These are phyloP conservation scores for Trichonephila inaurata DNA, from an alignment of 1,140 invertebrate genomes.

Conservation along the genomic window DNA sequence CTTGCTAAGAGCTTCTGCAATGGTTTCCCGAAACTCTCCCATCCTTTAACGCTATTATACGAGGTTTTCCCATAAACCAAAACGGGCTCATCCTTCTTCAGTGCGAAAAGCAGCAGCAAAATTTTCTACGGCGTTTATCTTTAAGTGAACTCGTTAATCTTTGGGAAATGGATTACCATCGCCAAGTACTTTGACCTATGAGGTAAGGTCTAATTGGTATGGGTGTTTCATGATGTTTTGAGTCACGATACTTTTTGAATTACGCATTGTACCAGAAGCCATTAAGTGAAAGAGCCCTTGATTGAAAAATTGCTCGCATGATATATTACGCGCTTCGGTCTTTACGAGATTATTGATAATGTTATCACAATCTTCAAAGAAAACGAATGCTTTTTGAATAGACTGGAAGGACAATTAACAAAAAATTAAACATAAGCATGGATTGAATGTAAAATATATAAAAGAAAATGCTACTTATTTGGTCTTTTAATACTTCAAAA, in stretches of 20 bases:
- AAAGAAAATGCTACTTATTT: no score
- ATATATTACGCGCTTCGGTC: not conserved
- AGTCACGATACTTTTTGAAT: constrained; percentile 44
- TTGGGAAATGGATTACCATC: constrained; percentile 42
- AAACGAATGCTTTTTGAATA: not conserved
- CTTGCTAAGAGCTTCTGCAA: constrained; percentile 19
- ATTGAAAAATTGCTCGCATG: constrained; percentile 36
- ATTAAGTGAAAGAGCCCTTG: constrained; percentile 48
- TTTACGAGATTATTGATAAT: constrained; percentile 27
- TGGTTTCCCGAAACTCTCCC: not conserved
- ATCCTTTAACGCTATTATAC: constrained; percentile 26
- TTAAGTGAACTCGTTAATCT: constrained; percentile 46
- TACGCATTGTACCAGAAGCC: constrained; percentile 41
- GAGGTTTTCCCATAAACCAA: constrained; percentile 5
- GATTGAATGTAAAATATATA: no score
- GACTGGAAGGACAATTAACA: no score
- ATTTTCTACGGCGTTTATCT: constrained; percentile 44
- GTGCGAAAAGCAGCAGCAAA: constrained; percentile 20
- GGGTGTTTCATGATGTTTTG: constrained; percentile 47
- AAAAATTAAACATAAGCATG: no score
- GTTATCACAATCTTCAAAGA: not conserved
- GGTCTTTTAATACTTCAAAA: no score
- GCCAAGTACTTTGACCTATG: constrained; percentile 49
- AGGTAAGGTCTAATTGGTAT: constrained; percentile 43
- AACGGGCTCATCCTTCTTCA: constrained; percentile 32